Base-by-base conservation (phyloP, 2,113 vertebrate genomes). In the Ctenodactylus gundi region DNA sequence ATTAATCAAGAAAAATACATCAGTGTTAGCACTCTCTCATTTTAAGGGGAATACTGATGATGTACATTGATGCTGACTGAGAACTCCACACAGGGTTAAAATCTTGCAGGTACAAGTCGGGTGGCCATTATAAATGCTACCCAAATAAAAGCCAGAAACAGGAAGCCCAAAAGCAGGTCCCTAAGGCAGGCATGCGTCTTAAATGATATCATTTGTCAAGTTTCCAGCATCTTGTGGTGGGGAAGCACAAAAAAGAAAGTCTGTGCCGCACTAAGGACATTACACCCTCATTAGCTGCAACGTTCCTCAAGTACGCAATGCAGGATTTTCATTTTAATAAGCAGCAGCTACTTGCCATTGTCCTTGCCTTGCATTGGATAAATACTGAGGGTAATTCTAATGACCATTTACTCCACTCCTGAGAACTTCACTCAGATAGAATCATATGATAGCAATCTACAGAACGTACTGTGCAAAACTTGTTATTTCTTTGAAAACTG, bases 141-240 rank as follows among this genome's bases (percentile, higher is more conserved):
- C 98, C 98, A 98, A 98, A 98, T 98, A 98, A 98, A 98, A 98
- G 98, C 97, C 98, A 98, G 97, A 98, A 98, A 98, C 98, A 98
- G 98, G 98, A 98, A 98, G 97, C 97, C 97, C 97, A 97, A 97
- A 98, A 97, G 91, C 98, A 98, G 97, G 98, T 98, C 98, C 98
- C 98, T 94, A 95, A 97, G 98, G 98, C 98, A 98, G 98, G 98
- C 98, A 98, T 98, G 98, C 98, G 98, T 98, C 98, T 98, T 98
- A 98, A 98, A 98, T 98, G 98, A 98, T 97, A 98, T 98, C 98
- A 98, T 98, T 97, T 98, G 98, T 98, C 98, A 98, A 97, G 97
- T 98, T 98, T 98, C 98, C 98, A 98, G 98, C 97, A 94, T 98
- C 97, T 97, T 97, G 97, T 97, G 98, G 98, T 97, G 96, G 97